Evolutionary conservation across 2,888 invertebrate genomes (phyloP).

Genomic region (Tolmerus cingulatus): DNA sequence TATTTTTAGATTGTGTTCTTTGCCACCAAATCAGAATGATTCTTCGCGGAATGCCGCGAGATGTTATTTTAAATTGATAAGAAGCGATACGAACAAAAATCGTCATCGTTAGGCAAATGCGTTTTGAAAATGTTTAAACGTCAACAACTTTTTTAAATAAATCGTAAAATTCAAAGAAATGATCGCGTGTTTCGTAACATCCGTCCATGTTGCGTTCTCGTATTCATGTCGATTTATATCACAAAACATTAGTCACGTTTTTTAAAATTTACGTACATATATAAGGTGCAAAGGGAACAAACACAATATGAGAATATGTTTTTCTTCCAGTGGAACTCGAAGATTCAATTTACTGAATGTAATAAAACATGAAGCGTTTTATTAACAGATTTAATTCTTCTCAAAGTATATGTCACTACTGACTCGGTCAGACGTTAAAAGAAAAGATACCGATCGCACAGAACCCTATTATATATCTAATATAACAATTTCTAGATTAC

Average conservation of each 20-base stretch:
- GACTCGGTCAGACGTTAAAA: too few species aligned
- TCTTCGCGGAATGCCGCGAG: not conserved
- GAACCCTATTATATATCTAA: too few species aligned
- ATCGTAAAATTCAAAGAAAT: not conserved
- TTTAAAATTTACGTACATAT: too few species aligned
- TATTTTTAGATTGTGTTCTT: not conserved
- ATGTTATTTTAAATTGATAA: not conserved
- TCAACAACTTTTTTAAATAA: not conserved
- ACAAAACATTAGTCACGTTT: too few species aligned
- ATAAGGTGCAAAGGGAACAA: too few species aligned
- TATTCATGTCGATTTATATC: not conserved
- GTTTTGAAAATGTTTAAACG: not conserved
- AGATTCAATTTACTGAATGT: too few species aligned
- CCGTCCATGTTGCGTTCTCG: not conserved
- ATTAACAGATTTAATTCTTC: too few species aligned
- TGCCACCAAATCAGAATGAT: not conserved
- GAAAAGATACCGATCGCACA: too few species aligned
- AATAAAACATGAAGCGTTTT: too few species aligned
- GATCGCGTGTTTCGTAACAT: not conserved
- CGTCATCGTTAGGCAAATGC: not conserved
- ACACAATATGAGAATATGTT: too few species aligned
- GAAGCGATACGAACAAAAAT: not conserved
- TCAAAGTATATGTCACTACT: too few species aligned
- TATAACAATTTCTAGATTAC: not conserved
- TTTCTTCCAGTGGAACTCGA: too few species aligned